These are phyloP conservation scores for Lacerta viridis DNA, from an alignment of 2,797 vertebrate species.

Conservation along the genomic window DNA sequence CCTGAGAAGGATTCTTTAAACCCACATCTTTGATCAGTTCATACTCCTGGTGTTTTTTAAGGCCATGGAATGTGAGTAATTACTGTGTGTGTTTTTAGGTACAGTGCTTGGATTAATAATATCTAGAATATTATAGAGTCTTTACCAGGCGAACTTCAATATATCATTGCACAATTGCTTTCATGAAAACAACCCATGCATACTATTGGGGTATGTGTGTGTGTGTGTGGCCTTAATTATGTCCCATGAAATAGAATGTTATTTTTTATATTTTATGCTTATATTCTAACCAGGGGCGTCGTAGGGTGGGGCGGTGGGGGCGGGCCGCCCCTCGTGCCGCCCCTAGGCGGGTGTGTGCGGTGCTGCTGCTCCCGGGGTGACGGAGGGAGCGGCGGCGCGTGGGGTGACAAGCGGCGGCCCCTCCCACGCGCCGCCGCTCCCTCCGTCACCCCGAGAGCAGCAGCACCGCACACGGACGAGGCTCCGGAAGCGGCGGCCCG, in stretches of 20 bases:
- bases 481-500: no score
- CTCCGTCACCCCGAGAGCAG: no score
- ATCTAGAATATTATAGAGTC: background rate
- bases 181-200: constrained; percentile 5
- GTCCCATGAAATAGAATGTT: constrained; percentile 19
- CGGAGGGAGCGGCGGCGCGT: no score
- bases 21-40: background rate
- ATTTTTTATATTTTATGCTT: constrained; percentile 45
- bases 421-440: no score
- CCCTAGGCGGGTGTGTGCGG: no score
- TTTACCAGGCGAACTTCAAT: background rate
- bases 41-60: fast-evolving
- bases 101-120: background rate
- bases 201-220: background rate
- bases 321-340: no score
- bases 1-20: background rate
- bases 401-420: no score
- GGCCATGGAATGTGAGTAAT: fast-evolving
- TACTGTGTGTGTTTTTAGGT: background rate
- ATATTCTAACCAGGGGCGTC: constrained; percentile 35
- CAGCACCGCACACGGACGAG: no score
- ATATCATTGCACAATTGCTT: constrained; percentile 12
- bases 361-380: no score
- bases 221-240: background rate
- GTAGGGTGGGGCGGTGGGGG: no score